Conservation (phyloP, 2,888 invertebrate species). For the Acleris laterana region DNA sequence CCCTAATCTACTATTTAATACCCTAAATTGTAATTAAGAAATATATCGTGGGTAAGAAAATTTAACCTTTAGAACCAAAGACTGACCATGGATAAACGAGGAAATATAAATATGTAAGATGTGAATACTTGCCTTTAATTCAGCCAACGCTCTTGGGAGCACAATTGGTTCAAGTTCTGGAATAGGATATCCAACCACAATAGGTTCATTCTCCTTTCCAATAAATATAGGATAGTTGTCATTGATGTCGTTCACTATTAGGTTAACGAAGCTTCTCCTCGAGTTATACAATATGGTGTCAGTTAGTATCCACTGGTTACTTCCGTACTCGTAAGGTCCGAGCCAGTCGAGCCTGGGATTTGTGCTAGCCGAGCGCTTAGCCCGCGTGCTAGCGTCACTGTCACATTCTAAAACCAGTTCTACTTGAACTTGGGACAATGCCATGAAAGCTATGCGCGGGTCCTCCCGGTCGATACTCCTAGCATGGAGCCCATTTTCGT, state of each 20-base stretch:
- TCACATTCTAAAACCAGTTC: slow-evolving; percentile 69
- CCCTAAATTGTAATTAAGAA: background rate
- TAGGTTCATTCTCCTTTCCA: slow-evolving; percentile 61
- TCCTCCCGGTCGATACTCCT: slow-evolving; percentile 74
- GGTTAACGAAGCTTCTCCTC: slow-evolving; percentile 69
- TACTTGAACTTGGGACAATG: slow-evolving; percentile 76
- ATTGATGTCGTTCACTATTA: slow-evolving; percentile 83
- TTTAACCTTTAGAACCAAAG: background rate
- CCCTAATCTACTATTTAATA: too few species aligned
- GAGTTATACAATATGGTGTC: slow-evolving; percentile 67
- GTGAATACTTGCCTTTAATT: slow-evolving; percentile 70
- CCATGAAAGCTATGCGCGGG: slow-evolving; percentile 73
- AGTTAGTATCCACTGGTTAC: slow-evolving; percentile 70
- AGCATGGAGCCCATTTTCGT: slow-evolving; percentile 66
- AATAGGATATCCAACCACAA: slow-evolving; percentile 76
- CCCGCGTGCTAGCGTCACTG: slow-evolving; percentile 48
- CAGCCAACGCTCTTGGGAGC: slow-evolving; percentile 70
- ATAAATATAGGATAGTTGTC: slow-evolving; percentile 78
- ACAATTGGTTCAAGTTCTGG: slow-evolving; percentile 65
- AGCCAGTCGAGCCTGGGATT: slow-evolving; percentile 49
- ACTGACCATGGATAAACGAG: background rate
- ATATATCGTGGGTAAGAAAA: background rate
- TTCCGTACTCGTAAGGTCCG: slow-evolving; percentile 66
- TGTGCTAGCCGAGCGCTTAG: slow-evolving; percentile 56
- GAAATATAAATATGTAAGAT: too few species aligned